Base-by-base conservation (phyloP, 2,888 invertebrate genomes). In the Cryptophagus acutangulus region DNA sequence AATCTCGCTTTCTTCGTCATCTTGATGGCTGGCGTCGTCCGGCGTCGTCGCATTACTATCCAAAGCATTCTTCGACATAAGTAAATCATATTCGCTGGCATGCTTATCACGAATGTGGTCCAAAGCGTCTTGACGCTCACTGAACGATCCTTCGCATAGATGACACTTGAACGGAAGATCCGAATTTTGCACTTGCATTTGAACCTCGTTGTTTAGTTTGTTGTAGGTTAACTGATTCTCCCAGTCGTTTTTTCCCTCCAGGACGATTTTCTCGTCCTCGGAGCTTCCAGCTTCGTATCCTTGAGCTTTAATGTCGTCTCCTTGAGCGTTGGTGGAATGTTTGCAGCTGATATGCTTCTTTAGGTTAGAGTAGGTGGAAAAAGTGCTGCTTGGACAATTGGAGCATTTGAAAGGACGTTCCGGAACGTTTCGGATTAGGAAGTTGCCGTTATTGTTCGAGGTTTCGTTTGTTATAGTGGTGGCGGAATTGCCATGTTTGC, bases 101-200 rank as follows among this genome's bases (percentile, higher is more conserved):
- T 94, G 94, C 28, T 74, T 73, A 14, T 78, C 73, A 49, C 83
- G 82, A 52, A 92, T 83, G 61, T 94, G 94, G 17, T 83, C 83
- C 44, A 93, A 70, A 14, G 90, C 88, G 12, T 84, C 85, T 43
- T 81, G 77, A 2, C 93, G 75, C 29, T 86, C 87, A 1, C 79
- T 76, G 59, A 87, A 94, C 0, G 90, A 87, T 5, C 81, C 83
- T 57, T 93, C 93, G 65, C 95, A 95, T 1, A 95, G 73, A 69
- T 94, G 92, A 62, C 95, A 95, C 68, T 92, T 92, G 72, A 87
- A 93, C 3, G 88, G 87, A 38, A 87, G 68, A 50, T 87, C 86
- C 1, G 78, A 77, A 18, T 78, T 72, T 24, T 66, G 59, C 3
- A 63, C 47, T n/a, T 41, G 37, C 17, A 39, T 38, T 51, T 40